phyloP scores from a whole-genome alignment of 2,113 vertebrate species.

The Natator depressus region DNA sequence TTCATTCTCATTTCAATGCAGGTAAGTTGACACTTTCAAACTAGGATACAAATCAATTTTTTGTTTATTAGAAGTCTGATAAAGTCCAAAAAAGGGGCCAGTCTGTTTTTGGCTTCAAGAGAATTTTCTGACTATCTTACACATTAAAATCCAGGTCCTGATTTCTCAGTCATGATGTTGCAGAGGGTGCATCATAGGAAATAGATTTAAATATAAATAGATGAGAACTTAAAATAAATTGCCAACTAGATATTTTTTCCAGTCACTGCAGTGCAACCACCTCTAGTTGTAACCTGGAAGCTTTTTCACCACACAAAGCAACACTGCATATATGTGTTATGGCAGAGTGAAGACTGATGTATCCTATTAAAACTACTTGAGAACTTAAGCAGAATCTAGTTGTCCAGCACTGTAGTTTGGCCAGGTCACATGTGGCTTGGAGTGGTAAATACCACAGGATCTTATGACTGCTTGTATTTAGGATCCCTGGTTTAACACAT shows the following conservation, averaged over 20 bases:
- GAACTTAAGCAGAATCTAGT: neutral
- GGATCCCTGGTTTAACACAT: neutral
- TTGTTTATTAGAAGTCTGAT: conserved; percentile 1
- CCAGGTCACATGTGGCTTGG: neutral
- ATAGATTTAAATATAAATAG: neutral
- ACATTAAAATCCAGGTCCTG: conserved; percentile 19
- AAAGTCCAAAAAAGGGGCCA: neutral
- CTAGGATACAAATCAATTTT: neutral
- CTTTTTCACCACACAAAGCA: neutral
- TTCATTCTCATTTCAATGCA: conserved; percentile 98
- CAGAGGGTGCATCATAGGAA: neutral
- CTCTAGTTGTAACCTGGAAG: neutral
- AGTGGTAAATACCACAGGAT: neutral
- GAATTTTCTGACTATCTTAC: neutral
- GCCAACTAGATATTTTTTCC: neutral
- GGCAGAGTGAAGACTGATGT: neutral
- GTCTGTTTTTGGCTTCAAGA: neutral
- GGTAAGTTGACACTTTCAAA: conserved; percentile 80
- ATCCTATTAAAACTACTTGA: neutral
- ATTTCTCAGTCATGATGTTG: neutral
- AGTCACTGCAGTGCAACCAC: neutral
- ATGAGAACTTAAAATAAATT: conserved; percentile 17
- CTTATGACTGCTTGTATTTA: neutral
- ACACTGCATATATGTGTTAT: neutral
- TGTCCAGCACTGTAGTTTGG: neutral